Conservation (phyloP, 2,888 invertebrate genomes). For the Lycophotia porphyrea region DNA sequence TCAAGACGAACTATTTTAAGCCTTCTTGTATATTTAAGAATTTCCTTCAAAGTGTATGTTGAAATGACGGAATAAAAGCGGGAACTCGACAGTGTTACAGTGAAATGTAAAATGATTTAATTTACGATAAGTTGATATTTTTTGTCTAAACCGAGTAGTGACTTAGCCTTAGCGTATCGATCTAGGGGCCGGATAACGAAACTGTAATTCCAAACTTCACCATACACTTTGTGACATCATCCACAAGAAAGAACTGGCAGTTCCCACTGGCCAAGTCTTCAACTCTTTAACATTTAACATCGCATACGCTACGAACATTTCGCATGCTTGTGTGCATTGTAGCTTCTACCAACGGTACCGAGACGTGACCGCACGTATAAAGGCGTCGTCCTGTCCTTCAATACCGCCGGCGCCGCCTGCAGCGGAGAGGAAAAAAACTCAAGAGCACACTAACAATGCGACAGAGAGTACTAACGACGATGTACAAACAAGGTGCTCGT, state of each 20-base stretch:
- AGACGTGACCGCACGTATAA: constrained; percentile 96
- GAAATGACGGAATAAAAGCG: background rate
- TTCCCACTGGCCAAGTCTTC: constrained; percentile 16
- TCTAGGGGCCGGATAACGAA: background rate
- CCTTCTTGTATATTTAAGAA: constrained; percentile 48
- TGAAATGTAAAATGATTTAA: background rate
- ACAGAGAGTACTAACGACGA: constrained; percentile 84
- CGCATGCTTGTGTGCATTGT: constrained; percentile 83
- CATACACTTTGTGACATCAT: constrained; percentile 36
- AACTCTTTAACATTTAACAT: constrained; percentile 60
- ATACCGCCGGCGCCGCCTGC: constrained; percentile 91
- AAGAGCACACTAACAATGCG: constrained; percentile 80
- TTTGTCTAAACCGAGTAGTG: background rate
- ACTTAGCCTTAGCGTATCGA: background rate
- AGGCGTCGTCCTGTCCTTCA: constrained; percentile 95
- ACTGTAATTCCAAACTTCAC: constrained; percentile 19
- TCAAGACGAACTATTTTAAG: constrained; percentile 58
- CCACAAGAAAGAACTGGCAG: constrained; percentile 6
- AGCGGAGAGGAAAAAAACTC: constrained; percentile 78
- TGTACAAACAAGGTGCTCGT: constrained; percentile 87
- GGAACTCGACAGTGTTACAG: background rate
- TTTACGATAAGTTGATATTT: background rate
- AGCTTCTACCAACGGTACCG: constrained; percentile 97
- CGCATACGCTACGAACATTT: constrained; percentile 66
- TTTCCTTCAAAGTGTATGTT: constrained; percentile 42